Percentiles rank a stretch among this genome's conserved stretches.
phyloP scores from a whole-genome alignment of 2,888 invertebrate species.

The Tanytarsus gracilentus region DNA sequence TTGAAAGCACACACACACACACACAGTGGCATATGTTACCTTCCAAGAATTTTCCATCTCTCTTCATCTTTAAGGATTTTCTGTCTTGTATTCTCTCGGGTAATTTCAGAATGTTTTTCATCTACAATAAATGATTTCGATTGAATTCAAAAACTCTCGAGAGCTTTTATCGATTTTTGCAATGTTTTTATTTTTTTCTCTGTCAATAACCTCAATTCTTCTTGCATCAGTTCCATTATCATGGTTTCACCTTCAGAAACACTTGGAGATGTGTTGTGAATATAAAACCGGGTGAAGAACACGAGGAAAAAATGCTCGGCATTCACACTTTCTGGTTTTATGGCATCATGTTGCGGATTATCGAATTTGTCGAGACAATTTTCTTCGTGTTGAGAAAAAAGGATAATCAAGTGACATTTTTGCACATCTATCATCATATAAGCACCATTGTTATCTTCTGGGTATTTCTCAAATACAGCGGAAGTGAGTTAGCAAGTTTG shows the following conservation, averaged over 20 bases:
- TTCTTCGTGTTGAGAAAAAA: background rate
- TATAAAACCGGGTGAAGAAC: background rate
- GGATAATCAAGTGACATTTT: background rate
- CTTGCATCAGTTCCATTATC: too few species aligned
- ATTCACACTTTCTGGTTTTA: background rate
- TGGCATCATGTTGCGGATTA: background rate
- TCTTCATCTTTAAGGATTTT: too few species aligned
- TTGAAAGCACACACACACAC: background rate
- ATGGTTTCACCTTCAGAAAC: background rate
- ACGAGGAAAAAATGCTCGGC: background rate
- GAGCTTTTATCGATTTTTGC: too few species aligned
- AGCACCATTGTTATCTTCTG: background rate
- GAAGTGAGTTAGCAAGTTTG: too few species aligned
- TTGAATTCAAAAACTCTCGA: too few species aligned
- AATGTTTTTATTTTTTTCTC: too few species aligned
- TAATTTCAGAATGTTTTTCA: too few species aligned
- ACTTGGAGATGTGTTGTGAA: background rate
- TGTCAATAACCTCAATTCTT: too few species aligned
- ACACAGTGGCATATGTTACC: too few species aligned
- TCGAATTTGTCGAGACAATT: constrained; percentile 1
- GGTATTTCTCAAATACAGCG: background rate
- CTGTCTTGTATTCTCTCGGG: too few species aligned
- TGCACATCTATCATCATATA: constrained; percentile 11
- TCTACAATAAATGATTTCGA: too few species aligned
- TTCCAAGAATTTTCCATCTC: too few species aligned